Percentiles rank a stretch among this genome's conserved stretches.
These are phyloP conservation scores for Ciconia stormi DNA, from an alignment of 2,113 vertebrate species.

Conservation along the genomic window DNA sequence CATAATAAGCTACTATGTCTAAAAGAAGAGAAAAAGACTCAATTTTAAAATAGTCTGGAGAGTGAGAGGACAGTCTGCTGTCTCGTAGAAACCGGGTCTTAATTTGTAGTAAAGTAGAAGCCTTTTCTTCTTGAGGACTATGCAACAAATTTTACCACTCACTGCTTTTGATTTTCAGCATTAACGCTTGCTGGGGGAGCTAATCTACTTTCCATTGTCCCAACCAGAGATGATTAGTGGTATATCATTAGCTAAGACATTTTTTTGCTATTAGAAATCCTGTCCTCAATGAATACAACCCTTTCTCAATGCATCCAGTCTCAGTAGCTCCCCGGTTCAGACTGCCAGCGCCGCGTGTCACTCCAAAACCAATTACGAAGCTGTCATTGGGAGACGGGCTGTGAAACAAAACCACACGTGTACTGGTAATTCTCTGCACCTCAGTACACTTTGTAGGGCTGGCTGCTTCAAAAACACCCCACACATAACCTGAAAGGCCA, in stretches of 20 bases:
- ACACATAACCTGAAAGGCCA: neutral
- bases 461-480: neutral
- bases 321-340: neutral
- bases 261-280: neutral
- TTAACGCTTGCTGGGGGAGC: neutral
- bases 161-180: neutral
- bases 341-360: neutral
- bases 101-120: neutral
- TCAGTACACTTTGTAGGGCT: neutral
- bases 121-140: neutral
- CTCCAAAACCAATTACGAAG: neutral
- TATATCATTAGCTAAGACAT: neutral
- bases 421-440: neutral
- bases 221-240: neutral
- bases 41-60: neutral
- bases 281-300: neutral
- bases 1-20: neutral
- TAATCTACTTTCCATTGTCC: neutral
- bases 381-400: neutral
- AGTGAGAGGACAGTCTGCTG: neutral
- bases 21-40: neutral
- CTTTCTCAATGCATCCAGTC: neutral
- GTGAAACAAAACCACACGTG: neutral
- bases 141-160: neutral
- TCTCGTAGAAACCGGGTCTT: neutral